phyloP scores from a whole-genome alignment of 2,113 vertebrate genomes.

The Panthera leo region DNA sequence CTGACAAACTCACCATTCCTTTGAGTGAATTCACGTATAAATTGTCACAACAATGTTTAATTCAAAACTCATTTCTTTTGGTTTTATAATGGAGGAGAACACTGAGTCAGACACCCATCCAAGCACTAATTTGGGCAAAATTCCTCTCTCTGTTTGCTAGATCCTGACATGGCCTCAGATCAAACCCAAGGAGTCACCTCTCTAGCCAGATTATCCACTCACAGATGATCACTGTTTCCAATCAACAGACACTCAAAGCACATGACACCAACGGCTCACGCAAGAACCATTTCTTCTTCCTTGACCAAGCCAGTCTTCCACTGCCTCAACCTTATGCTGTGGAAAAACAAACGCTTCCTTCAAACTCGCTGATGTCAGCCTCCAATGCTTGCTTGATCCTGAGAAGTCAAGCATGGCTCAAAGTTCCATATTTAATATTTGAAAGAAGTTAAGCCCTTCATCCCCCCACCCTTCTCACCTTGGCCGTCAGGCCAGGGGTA shows the following conservation, averaged over 20 bases:
- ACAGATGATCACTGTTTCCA: neutral
- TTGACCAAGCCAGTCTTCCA: neutral
- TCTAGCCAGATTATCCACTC: neutral
- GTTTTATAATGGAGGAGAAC: neutral
- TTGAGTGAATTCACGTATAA: neutral
- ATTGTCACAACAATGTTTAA: neutral
- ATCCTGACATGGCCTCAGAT: neutral
- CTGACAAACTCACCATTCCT: neutral
- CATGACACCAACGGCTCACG: neutral
- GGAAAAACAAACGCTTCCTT: neutral
- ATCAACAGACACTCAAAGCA: neutral
- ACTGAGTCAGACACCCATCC: neutral
- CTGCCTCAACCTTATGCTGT: neutral
- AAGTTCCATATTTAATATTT: neutral
- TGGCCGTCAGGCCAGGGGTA: neutral
- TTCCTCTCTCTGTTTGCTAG: neutral
- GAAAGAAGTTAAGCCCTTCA: neutral
- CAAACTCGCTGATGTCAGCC: neutral
- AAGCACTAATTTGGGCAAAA: neutral
- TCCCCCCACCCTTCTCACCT: neutral
- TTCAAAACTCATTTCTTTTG: constrained; percentile 18
- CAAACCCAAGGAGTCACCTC: neutral
- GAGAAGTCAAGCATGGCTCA: neutral
- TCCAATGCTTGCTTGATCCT: neutral
- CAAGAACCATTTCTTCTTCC: neutral